These are phyloP conservation scores for Drosophila anceps DNA, from an alignment of 2,888 invertebrate genomes.

Conservation along the genomic window DNA sequence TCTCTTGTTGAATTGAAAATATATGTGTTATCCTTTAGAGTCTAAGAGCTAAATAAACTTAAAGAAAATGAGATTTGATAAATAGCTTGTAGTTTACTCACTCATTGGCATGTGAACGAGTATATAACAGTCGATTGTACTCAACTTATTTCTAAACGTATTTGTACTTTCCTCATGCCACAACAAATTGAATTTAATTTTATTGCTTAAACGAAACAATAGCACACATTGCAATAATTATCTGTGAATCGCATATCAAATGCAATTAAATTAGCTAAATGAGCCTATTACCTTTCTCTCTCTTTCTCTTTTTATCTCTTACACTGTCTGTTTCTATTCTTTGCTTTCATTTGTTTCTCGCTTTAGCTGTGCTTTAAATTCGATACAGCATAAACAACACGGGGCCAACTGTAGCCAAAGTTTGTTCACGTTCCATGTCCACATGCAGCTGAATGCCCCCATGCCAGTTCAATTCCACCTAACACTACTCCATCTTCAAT, in stretches of 20 bases:
- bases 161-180: not conserved
- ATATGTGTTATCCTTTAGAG: too few species aligned
- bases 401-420: conserved; percentile 62
- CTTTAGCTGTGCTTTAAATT: conserved; percentile 43
- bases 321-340: not conserved
- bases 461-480: not conserved
- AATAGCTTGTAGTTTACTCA: too few species aligned
- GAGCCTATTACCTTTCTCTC: not conserved
- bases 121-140: not conserved
- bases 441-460: conserved; percentile 31
- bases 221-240: not conserved
- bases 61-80: fast-evolving
- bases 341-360: not conserved
- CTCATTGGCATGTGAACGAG: not conserved
- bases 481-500: not conserved
- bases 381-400: conserved; percentile 66
- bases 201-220: not conserved
- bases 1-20: too few species aligned
- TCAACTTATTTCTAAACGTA: not conserved
- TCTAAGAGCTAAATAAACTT: not conserved
- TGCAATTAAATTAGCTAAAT: conserved; percentile 17
- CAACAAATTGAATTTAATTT: not conserved
- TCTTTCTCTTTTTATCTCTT: not conserved
- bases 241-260: conserved; percentile 2
- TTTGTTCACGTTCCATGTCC: conserved; percentile 59